phyloP scores from a whole-genome alignment of 92 coral and sea anemone species.

The Epizoanthus ramosus region DNA sequence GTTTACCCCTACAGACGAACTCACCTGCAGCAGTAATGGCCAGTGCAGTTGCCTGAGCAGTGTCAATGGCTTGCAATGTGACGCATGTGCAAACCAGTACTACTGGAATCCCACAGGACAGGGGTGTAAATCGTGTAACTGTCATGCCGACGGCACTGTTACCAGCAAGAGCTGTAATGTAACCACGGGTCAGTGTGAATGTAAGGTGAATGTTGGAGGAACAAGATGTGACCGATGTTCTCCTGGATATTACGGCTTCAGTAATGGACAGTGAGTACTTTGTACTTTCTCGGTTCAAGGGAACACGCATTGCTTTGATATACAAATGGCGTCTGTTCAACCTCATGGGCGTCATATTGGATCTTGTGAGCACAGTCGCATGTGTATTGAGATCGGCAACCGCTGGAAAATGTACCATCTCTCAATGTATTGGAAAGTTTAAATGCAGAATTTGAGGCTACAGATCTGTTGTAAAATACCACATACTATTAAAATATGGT shows the following conservation, averaged over 20 bases:
- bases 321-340: too few species aligned
- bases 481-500: too few species aligned
- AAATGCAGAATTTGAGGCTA: too few species aligned
- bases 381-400: too few species aligned
- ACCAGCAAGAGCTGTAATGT: constrained; percentile 69
- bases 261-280: constrained; percentile 44
- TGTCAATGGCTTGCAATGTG: constrained; percentile 79
- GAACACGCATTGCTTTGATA: too few species aligned
- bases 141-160: constrained; percentile 70
- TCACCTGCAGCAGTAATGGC: constrained; percentile 78
- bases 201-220: constrained; percentile 87
- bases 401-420: too few species aligned
- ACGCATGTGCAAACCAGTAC: constrained; percentile 70
- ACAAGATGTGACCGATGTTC: constrained; percentile 75
- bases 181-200: constrained; percentile 81
- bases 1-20: constrained; percentile 55
- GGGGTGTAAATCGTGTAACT: constrained; percentile 82
- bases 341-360: too few species aligned
- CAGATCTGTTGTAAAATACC: too few species aligned
- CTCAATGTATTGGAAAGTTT: too few species aligned
- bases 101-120: constrained; percentile 87
- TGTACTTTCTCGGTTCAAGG: too few species aligned
- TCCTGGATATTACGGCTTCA: constrained; percentile 84
- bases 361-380: too few species aligned
- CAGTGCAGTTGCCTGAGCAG: constrained; percentile 81